Evolutionary conservation across 2,113 vertebrate species (phyloP).

Genomic region (Synchiropus splendidus): DNA sequence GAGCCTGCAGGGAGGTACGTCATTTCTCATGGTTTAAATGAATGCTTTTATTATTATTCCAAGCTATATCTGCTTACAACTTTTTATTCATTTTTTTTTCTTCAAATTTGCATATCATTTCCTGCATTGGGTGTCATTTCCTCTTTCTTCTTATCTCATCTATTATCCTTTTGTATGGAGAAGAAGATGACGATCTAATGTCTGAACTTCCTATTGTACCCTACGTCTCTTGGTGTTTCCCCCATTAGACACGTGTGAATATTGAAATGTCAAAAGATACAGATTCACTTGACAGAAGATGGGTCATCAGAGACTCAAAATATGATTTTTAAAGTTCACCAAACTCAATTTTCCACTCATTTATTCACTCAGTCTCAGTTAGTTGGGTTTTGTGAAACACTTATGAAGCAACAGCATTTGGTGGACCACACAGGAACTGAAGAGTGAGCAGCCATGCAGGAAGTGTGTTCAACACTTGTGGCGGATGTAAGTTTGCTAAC

Average conservation of each 20-base stretch:
- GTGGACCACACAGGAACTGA: constrained; percentile 55
- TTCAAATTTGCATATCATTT: no score
- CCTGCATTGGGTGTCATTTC: background rate
- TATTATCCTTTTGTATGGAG: constrained; percentile 15
- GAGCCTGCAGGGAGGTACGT: constrained; percentile 48
- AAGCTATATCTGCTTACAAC: no score
- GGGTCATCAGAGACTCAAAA: no score
- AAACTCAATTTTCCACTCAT: background rate
- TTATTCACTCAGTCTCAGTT: constrained; percentile 2
- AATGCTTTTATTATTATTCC: constrained; percentile 12
- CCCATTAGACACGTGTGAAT: no score
- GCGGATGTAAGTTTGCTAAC: constrained; percentile 50
- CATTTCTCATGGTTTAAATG: constrained; percentile 11
- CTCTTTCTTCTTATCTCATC: constrained; percentile 4
- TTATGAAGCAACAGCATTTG: background rate
- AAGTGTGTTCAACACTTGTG: constrained; percentile 52
- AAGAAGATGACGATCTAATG: background rate
- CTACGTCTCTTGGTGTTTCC: constrained; percentile 3
- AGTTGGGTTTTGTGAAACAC: background rate
- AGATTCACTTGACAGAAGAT: no score
- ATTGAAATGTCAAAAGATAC: no score
- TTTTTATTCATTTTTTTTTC: no score
- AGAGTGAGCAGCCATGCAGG: constrained; percentile 53
- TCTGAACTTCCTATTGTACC: constrained; percentile 6
- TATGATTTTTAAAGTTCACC: no score